phyloP scores from a whole-genome alignment of 2,888 invertebrate genomes.

The Troglohyphantes excavatus region DNA sequence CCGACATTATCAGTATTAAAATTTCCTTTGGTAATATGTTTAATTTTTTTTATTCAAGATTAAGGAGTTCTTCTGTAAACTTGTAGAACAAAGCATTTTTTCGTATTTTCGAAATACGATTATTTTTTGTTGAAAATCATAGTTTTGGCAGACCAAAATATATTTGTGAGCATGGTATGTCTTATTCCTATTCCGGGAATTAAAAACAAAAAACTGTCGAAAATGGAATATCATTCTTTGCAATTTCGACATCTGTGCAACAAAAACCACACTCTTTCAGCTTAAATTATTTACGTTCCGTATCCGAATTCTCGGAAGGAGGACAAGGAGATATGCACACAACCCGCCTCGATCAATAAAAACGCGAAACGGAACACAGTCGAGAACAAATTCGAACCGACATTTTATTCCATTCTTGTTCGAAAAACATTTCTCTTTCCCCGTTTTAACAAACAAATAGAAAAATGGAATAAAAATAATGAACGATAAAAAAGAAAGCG shows the following conservation, averaged over 20 bases:
- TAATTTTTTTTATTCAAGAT: no score
- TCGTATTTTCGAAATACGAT: no score
- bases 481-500: not conserved
- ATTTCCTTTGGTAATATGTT: no score
- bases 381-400: not conserved
- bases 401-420: not conserved
- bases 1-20: no score
- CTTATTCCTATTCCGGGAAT: no score
- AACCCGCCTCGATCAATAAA: not conserved
- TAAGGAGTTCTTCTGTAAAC: no score
- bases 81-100: no score
- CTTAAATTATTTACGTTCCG: not conserved
- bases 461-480: not conserved
- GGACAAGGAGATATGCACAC: not conserved
- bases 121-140: no score
- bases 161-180: no score
- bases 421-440: not conserved
- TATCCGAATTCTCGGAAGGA: not conserved
- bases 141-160: no score
- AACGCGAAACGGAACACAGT: not conserved
- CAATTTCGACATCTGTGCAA: not conserved
- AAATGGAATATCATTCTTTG: no score
- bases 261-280: not conserved
- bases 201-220: no score
- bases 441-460: not conserved